A percentile compares a stretch with the other conserved stretches of the same genome.
phyloP scores from a whole-genome alignment of 1,140 invertebrate genomes.

The Diorhabda sublineata region DNA sequence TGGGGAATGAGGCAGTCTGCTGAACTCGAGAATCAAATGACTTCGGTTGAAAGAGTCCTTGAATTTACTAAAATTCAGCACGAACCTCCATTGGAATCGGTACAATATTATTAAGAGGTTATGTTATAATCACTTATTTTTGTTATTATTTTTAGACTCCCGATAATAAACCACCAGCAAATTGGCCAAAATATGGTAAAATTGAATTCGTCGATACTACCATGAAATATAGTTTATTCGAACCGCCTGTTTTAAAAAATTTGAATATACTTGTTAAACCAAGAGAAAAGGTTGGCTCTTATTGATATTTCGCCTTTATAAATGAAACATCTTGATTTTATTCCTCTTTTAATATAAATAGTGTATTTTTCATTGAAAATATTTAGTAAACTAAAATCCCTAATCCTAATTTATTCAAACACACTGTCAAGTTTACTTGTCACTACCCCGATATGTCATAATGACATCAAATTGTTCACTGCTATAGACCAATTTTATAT shows the following conservation, averaged over 20 bases:
- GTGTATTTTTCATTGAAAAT: too few species aligned
- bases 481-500: too few species aligned
- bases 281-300: constrained; percentile 51
- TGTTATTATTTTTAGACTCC: constrained; percentile 39
- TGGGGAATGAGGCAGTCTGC: constrained; percentile 86
- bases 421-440: too few species aligned
- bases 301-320: too few species aligned
- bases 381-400: too few species aligned
- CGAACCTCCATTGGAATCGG: constrained; percentile 55
- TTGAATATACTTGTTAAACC: constrained; percentile 53
- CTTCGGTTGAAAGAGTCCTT: constrained; percentile 69
- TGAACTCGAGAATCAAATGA: constrained; percentile 83
- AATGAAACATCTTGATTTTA: too few species aligned
- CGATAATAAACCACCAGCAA: constrained; percentile 58
- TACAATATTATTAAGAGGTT: constrained; percentile 7
- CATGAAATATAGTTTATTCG: constrained; percentile 52
- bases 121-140: neutral
- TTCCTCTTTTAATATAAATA: too few species aligned
- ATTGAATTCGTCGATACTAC: constrained; percentile 57
- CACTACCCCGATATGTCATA: too few species aligned
- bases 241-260: constrained; percentile 52
- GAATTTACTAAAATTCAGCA: constrained; percentile 68
- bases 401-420: too few species aligned
- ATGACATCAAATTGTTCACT: too few species aligned
- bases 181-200: constrained; percentile 65